A percentile compares a stretch with the other conserved stretches of the same genome.
phyloP scores from a whole-genome alignment of 2,113 vertebrate genomes.

The Bagarius yarrelli region DNA sequence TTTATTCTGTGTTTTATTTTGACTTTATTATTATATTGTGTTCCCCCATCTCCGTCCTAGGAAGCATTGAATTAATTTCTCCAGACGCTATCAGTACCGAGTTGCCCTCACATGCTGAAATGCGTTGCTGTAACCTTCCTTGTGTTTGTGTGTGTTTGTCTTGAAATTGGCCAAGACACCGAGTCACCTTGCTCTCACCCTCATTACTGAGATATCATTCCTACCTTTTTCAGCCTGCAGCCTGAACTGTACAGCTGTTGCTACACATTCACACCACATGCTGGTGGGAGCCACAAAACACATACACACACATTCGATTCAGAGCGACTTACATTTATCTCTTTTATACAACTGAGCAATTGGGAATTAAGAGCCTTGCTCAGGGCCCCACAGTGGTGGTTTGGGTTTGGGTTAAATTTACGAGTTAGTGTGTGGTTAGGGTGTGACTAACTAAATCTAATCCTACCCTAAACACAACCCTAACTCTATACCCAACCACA shows the following conservation, averaged over 20 bases:
- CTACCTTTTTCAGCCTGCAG: constrained; percentile 59
- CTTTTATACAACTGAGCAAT: constrained; percentile 4
- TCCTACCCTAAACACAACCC: no score
- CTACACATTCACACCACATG: constrained; percentile 55
- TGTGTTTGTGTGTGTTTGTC: constrained; percentile 13
- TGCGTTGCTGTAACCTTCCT: constrained; percentile 13
- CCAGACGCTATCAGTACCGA: background rate
- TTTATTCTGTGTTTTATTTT: background rate
- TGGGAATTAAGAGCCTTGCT: no score
- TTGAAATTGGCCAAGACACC: constrained; percentile 42
- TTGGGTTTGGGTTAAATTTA: no score
- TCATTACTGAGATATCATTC: constrained; percentile 63
- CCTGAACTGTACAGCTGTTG: constrained; percentile 57
- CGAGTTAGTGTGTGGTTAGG: no score
- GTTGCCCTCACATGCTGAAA: background rate
- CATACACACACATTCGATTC: constrained; percentile 16
- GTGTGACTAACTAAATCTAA: no score
- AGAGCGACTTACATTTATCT: background rate
- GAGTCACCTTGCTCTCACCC: constrained; percentile 11
- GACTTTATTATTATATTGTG: no score
- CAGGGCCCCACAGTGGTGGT: no score
- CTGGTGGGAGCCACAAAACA: constrained; percentile 41
- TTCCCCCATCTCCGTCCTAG: background rate
- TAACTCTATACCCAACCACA: no score
- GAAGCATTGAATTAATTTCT: constrained; percentile 10